Evolutionary conservation across 2,888 invertebrate species (phyloP).

Genomic region (Erebia palarica): DNA sequence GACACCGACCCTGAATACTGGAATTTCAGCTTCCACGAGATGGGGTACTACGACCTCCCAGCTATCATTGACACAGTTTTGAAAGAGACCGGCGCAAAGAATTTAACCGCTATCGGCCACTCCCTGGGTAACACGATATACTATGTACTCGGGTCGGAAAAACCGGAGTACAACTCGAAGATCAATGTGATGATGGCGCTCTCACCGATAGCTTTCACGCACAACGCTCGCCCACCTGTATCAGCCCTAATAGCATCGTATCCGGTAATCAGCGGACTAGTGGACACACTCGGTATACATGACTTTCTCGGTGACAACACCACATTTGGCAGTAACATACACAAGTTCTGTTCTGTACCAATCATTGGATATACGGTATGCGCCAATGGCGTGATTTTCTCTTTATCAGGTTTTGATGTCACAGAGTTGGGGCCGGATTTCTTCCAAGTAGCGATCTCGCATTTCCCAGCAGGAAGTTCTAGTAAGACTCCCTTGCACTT

Average conservation of each 20-base stretch:
- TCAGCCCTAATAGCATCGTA: constrained; percentile 4
- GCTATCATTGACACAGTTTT: constrained; percentile 77
- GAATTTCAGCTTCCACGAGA: constrained; percentile 83
- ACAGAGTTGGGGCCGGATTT: background rate
- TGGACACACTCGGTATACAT: constrained; percentile 12
- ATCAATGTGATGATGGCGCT: constrained; percentile 75
- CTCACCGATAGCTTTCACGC: constrained; percentile 52
- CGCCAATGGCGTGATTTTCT: background rate
- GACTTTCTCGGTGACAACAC: background rate
- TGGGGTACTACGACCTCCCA: constrained; percentile 83
- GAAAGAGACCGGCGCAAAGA: constrained; percentile 72
- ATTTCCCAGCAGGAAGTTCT: background rate
- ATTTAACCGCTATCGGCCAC: constrained; percentile 83
- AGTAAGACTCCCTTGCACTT: background rate
- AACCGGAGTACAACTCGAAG: constrained; percentile 83
- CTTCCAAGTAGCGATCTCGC: too few species aligned
- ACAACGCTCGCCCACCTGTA: constrained; percentile 37
- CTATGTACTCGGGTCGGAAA: constrained; percentile 78
- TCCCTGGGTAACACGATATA: constrained; percentile 85
- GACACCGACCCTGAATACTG: constrained; percentile 62
- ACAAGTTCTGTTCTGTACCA: background rate
- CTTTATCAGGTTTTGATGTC: background rate
- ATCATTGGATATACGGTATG: background rate
- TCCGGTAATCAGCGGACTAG: constrained; percentile 19
- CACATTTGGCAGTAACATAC: background rate